Percentiles rank a stretch among this genome's conserved stretches.
These are phyloP conservation scores for Rhingia rostrata DNA, from an alignment of 2,888 invertebrate genomes.

Conservation along the genomic window DNA sequence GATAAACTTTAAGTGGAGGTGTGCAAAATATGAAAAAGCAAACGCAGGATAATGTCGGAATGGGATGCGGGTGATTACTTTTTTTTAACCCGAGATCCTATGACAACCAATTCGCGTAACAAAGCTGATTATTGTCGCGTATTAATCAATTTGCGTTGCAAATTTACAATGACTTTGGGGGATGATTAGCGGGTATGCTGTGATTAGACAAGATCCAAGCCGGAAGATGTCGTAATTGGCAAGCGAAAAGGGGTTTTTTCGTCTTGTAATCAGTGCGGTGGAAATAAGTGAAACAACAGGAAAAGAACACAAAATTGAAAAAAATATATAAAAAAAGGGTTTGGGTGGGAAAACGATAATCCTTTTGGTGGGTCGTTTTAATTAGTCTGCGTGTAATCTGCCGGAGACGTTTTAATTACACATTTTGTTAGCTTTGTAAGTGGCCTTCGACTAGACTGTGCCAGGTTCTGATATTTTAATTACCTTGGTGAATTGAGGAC, in stretches of 20 bases:
- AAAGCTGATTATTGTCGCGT: constrained; percentile 71
- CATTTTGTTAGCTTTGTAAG: background rate
- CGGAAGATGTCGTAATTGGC: constrained; percentile 50
- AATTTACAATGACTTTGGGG: constrained; percentile 63
- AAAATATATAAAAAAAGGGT: no score
- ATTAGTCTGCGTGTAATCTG: constrained; percentile 48
- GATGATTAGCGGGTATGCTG: constrained; percentile 54
- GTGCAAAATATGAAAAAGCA: constrained; percentile 47
- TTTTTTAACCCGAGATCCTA: background rate
- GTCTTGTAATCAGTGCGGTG: constrained; percentile 42
- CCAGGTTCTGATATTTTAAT: no score
- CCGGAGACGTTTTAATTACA: constrained; percentile 18
- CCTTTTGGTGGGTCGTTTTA: constrained; percentile 41
- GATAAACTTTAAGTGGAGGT: constrained; percentile 33
- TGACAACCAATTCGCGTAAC: constrained; percentile 46
- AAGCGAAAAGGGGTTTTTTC: constrained; percentile 34
- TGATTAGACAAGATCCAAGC: constrained; percentile 44
- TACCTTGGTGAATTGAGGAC: no score
- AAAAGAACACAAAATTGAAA: background rate
- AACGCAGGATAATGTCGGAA: constrained; percentile 3
- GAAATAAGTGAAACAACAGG: constrained; percentile 22
- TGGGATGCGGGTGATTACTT: background rate
- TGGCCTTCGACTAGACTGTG: background rate
- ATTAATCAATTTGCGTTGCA: constrained; percentile 73
- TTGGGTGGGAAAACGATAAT: constrained; percentile 8